Evolutionary conservation across 2,113 vertebrate genomes (phyloP).

Genomic region (Ancistrus triradiatus): DNA sequence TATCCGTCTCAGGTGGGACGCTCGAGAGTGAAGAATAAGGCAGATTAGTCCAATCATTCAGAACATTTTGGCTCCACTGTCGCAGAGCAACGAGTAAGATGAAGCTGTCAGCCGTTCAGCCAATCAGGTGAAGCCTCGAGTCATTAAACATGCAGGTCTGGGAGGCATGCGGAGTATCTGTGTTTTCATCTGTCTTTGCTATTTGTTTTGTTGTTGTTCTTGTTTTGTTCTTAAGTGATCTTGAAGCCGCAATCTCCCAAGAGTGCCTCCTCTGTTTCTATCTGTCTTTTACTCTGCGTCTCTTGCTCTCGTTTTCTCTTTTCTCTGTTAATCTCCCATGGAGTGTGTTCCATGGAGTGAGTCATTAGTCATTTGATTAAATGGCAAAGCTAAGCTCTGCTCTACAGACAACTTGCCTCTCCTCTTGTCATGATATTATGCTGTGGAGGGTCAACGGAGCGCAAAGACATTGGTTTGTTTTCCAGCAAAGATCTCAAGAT

Average conservation of each 20-base stretch:
- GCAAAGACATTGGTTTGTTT: not conserved
- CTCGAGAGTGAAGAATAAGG: conserved; percentile 7
- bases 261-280: not conserved
- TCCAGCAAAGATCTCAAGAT: conserved; percentile 4
- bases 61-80: conserved; percentile 26
- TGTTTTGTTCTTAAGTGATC: conserved; percentile 33
- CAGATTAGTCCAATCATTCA: conserved; percentile 10
- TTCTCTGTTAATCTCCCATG: conserved; percentile 30
- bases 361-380: conserved; percentile 48
- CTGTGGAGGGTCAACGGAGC: conserved; percentile 10
- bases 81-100: conserved; percentile 25
- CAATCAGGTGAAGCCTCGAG: conserved; percentile 3
- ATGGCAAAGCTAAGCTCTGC: conserved; percentile 24
- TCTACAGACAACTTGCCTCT: conserved; percentile 38
- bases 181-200: conserved; percentile 12
- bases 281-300: not conserved
- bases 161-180: conserved; percentile 17
- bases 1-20: conserved; percentile 41
- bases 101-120: conserved; percentile 24
- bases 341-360: conserved; percentile 27
- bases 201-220: conserved; percentile 28
- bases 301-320: conserved; percentile 11
- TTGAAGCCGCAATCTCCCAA: not conserved
- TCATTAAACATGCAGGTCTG: conserved; percentile 15
- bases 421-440: not conserved